Evolutionary conservation across 2,888 invertebrate genomes (phyloP), one percentile per base, ranked within the genome.

Genomic region (Melipona beecheii): DNA sequence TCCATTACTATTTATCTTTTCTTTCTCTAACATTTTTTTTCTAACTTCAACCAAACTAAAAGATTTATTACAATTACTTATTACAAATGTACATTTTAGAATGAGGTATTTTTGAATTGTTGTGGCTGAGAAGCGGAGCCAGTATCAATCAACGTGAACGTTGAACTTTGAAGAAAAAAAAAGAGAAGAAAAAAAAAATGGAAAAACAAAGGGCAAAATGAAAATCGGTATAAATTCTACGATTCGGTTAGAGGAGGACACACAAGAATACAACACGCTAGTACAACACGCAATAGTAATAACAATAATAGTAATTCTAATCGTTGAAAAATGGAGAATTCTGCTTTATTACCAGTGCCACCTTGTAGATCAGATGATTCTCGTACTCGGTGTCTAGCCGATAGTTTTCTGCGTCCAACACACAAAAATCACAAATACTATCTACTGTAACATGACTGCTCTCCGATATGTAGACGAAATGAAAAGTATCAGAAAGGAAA

Each of bases 311-410:
- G 21, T 60, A 58, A 79, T 62, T 87, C 89, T 89, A 89, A 71
- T 90, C 75, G 71, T 84, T 88, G 80, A 82, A 81, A 17, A 86
- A 84, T 82, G 71, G 78, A 81, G 81, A 79, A 79, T 79, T 89
- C 84, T 85, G 90, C 89, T 92, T 74, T 80, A 93, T 94, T 94
- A 97, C 97, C 96, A 99, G 96, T 93, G 99, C 98, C 95, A 99
- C 98, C 97, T 99, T 99, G 95, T 98, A 97, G 95, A 99, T 98
- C 95, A 99, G 97, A 95, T 99, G 98, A 95, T 98, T 99, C 96
- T 99, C 99, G 96, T 99, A 99, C 95, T 98, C 98, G 95, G 98
- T 98, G 96, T 99, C 98, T 95, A 98, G 97, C 92, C 99, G 97
- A 96, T 99, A 99, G 96, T 99, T 99, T 96, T 99, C 99, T 99